Evolutionary conservation across 2,888 invertebrate genomes (phyloP).

Genomic region (Reticulitermes lucifugus): DNA sequence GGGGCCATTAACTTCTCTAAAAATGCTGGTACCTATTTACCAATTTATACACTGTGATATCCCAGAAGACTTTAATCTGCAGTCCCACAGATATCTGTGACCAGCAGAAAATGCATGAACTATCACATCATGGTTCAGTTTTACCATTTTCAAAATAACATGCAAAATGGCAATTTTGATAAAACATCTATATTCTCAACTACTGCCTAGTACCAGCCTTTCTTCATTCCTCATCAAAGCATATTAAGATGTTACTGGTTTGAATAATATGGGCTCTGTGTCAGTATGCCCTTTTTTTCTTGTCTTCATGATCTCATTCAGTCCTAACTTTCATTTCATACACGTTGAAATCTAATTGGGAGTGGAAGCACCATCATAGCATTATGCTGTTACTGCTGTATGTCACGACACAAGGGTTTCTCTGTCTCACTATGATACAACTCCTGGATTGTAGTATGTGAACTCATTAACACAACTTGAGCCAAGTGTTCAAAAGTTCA

Average conservation of each 20-base stretch:
- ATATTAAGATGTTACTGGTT: background rate
- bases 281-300: background rate
- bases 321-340: background rate
- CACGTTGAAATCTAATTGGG: background rate
- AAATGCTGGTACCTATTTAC: no score
- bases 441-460: background rate
- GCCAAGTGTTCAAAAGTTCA: background rate
- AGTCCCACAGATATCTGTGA: no score
- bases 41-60: no score
- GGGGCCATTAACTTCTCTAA: no score
- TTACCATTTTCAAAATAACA: background rate
- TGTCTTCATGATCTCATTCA: background rate
- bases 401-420: background rate
- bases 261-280: background rate
- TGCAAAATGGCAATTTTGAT: background rate
- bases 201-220: no score
- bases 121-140: no score
- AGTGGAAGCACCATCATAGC: background rate
- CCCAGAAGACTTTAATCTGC: no score
- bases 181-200: no score
- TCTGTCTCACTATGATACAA: background rate
- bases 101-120: no score
- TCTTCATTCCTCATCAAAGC: background rate
- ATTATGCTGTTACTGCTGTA: conserved; percentile 19
- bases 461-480: background rate